Base-by-base conservation (phyloP, 2,797 vertebrate species). In the Molossus alvarezi region DNA sequence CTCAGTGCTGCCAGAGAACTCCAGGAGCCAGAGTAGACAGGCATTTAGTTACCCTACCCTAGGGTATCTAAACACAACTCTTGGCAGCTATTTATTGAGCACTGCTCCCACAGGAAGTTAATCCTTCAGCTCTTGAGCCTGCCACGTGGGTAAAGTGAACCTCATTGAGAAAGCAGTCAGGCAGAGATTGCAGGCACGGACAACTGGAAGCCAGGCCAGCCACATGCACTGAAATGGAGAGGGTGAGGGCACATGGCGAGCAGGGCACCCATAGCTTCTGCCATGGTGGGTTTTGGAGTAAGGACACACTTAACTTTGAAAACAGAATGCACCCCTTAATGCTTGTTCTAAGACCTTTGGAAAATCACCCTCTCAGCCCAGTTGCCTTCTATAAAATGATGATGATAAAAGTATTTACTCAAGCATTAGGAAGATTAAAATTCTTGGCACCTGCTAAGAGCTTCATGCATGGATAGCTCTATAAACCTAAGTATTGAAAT, bases 201-300 rank as follows among this genome's bases (percentile, higher is more conserved):
- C 41, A 45, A 6, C 80, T 58, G 41, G 33, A 45, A 29, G 33
- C 14, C 9, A 4, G 25, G 9, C 25, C 25, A 7, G 15, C 57
- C 1, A 1, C 45, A 2, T 48, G 65, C 48, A n/a, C 48, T 37
- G 20, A 65, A 41, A 27, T 2, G 0, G 25, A 25, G 14, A 69
- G 21, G 15, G 6, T 4, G 9, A 8, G 48, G 64, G 25, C 57
- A 67, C 64, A 13, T 0, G 1, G 21, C 0, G 1, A 33, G 48
- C 10, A 17, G 60, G 62, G 17, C 1, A 21, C 41, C 7, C 3
- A 37, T 4, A 73, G 65, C 18, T 9, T 25, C 90, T 81, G 37
- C 86, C 51, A 9, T 9, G 27, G 41, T n/a, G 53, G 62, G 18
- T 53, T 75, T 53, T 48, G 37, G 82, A 57, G 21, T 25, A 55